Evolutionary conservation across 2,888 invertebrate species (phyloP), one percentile per base, ranked within the genome.

Genomic region (Napeogenes inachia): DNA sequence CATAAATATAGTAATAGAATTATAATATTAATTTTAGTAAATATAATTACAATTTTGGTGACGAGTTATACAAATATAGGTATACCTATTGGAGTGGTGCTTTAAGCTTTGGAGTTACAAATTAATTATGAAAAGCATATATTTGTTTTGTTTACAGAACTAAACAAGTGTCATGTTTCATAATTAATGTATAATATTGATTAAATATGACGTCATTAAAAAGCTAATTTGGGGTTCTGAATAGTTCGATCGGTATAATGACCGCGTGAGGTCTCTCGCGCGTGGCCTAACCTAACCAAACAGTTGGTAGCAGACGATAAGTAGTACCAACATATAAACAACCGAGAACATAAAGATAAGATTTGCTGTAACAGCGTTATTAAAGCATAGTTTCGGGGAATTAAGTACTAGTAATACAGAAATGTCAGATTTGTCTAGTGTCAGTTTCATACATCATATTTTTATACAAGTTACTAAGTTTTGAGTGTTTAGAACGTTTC

Each of bases 271-370:
- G 73, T 71, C 73, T 69, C 71, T 74, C 74, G 71, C 70, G 67
- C 72, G 67, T 69, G 61, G 59, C 73, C 72, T 81, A 80, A 80
- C 86, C 87, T 87, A 86, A 85, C 76, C 84, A 89, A 89, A 89
- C 89, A 88, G 78, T 85, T 86, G 88, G 85, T 66, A 68, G 68
- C 60, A 45, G 64, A 78, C 74, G 88, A 89, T 88, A 88, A 82
- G 79, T 81, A 82, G 82, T 82, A 84, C 82, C 75, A 77, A 78
- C 75, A 71, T 73, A 73, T 69, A 57, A 56, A 64, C 21, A 59
- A 55, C 70, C 72, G 68, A 65, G 69, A 2, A 12, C 8, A 42
- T 66, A 62, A 64, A 64, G 70, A 72, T 71, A 64, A 64, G 56
- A 56, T 46, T 54, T 38, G 58, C 59, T 59, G 38, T 61, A 30